phyloP scores from a whole-genome alignment of 2,797 vertebrate species.

The Eurystomus glaucurus region DNA sequence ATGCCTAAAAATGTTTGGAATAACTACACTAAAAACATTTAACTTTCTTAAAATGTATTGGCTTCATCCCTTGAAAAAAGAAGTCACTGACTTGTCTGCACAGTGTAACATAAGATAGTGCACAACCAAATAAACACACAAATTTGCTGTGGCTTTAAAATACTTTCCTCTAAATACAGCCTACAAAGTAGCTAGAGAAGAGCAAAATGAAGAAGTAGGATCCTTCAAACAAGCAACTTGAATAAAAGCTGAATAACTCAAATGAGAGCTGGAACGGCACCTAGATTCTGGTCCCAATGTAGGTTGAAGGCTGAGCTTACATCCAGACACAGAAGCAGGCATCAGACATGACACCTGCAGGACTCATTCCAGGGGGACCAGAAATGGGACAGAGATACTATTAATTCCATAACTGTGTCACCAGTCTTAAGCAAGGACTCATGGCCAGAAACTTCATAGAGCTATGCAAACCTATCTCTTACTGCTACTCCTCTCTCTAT shows the following conservation, averaged over 20 bases:
- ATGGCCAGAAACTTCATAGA: background rate
- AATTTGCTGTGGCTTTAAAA: background rate
- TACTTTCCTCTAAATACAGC: background rate
- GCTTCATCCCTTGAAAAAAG: background rate
- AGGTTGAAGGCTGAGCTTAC: constrained; percentile 64
- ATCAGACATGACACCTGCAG: constrained; percentile 45
- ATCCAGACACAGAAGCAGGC: constrained; percentile 40
- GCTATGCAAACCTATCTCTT: background rate
- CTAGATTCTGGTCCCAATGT: constrained; percentile 56
- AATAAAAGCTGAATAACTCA: constrained; percentile 1
- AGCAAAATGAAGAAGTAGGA: background rate
- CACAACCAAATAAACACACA: background rate
- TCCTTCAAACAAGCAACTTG: background rate
- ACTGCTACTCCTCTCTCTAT: background rate
- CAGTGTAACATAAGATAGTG: background rate
- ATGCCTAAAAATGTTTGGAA: background rate
- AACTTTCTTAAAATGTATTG: background rate
- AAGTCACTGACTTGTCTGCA: background rate
- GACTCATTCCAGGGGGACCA: constrained; percentile 57
- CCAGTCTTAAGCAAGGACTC: constrained; percentile 59
- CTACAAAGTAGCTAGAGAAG: background rate
- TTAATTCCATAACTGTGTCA: constrained; percentile 68
- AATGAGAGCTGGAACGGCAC: background rate
- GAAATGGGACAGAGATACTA: constrained; percentile 71
- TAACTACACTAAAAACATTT: background rate